phyloP scores from a whole-genome alignment of 2,888 invertebrate genomes.

The Ophion costatus region DNA sequence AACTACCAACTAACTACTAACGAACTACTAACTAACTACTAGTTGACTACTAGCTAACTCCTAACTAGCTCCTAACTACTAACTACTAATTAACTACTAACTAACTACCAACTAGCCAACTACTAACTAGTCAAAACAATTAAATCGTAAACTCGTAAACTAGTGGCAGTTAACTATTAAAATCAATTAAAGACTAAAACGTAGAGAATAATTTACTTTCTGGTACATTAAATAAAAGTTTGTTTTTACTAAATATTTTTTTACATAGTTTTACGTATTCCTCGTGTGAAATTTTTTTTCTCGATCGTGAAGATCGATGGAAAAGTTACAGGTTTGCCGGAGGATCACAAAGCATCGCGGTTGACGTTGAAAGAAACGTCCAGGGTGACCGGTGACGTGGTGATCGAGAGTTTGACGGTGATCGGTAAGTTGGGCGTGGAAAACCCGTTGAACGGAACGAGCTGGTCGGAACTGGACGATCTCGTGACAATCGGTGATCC shows the following conservation, averaged over 20 bases:
- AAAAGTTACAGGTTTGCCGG: slow-evolving; percentile 82
- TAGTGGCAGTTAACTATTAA: no score
- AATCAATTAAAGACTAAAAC: background rate
- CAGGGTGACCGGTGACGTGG: background rate
- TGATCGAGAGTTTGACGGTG: slow-evolving; percentile 83
- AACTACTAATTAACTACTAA: no score
- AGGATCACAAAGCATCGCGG: slow-evolving; percentile 82
- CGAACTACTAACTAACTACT: no score
- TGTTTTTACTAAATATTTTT: background rate
- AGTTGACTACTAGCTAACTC: no score
- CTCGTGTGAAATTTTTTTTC: slow-evolving; percentile 5
- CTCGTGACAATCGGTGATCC: slow-evolving; percentile 83
- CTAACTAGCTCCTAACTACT: no score
- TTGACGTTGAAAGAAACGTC: slow-evolving; percentile 83
- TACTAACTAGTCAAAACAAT: no score
- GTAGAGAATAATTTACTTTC: no score
- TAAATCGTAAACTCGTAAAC: no score
- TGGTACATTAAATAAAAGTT: no score
- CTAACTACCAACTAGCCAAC: no score
- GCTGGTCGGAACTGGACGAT: slow-evolving; percentile 83
- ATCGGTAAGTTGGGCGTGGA: slow-evolving; percentile 84
- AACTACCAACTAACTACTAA: no score
- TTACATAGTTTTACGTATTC: slow-evolving; percentile 7
- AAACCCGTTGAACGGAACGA: slow-evolving; percentile 82
- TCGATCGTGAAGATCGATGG: slow-evolving; percentile 84